A percentile compares a stretch with the other conserved stretches of the same genome.
Evolutionary conservation across 2,113 vertebrate species (phyloP).

Genomic region (Colistium nudipinnis): DNA sequence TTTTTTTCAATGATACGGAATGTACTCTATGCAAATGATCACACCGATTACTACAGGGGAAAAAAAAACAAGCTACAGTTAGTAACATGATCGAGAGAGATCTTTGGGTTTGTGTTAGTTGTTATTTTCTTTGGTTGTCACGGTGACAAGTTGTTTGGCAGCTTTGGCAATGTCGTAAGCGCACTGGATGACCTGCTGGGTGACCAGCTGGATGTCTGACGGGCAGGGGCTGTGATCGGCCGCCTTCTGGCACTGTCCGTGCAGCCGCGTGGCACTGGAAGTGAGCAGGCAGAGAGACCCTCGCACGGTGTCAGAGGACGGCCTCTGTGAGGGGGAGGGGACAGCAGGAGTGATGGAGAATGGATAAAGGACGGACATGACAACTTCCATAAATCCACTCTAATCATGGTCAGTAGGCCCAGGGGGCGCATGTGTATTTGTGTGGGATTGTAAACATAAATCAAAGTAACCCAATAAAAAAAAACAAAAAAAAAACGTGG

Average conservation of each 20-base stretch:
- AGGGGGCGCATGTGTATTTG: neutral
- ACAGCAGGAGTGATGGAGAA: slow-evolving; percentile 1
- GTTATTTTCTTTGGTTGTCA: slow-evolving; percentile 99
- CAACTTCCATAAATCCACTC: slow-evolving; percentile 28
- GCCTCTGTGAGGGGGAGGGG: slow-evolving; percentile 82
- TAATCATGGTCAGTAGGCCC: slow-evolving; percentile 7
- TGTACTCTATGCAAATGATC: slow-evolving; percentile 30
- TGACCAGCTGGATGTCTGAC: slow-evolving; percentile 92
- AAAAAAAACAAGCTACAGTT: slow-evolving; percentile 71
- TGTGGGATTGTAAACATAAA: slow-evolving; percentile 19
- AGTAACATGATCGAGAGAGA: slow-evolving; percentile 25
- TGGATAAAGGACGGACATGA: slow-evolving; percentile 18
- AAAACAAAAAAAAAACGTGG: slow-evolving; percentile 22
- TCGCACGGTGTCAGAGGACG: slow-evolving; percentile 90
- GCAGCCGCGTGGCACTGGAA: slow-evolving; percentile 92
- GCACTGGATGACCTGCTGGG: slow-evolving; percentile 99
- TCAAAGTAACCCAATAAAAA: slow-evolving; percentile 28
- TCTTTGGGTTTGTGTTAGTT: slow-evolving; percentile 82
- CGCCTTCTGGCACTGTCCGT: slow-evolving; percentile 92
- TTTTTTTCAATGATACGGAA: slow-evolving; percentile 28
- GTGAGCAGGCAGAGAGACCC: slow-evolving; percentile 93
- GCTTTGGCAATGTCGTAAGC: slow-evolving; percentile 99
- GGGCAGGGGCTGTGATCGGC: slow-evolving; percentile 81
- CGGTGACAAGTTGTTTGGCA: slow-evolving; percentile 97
- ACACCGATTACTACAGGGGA: slow-evolving; percentile 74